Conservation (phyloP, 2,113 vertebrate genomes). For the Ranitomeya imitator region DNA sequence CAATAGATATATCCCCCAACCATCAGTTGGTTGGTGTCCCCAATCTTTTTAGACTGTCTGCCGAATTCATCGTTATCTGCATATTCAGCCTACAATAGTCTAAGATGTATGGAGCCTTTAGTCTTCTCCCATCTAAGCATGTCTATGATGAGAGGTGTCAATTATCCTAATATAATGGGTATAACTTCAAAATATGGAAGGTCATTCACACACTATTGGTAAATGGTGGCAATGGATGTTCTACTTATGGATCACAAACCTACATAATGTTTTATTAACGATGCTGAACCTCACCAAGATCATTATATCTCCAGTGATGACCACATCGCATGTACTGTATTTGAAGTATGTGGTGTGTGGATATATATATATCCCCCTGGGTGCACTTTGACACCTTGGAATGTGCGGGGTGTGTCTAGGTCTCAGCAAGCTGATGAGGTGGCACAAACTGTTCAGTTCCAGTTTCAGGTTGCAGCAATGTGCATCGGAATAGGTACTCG, state of each 20-base stretch:
- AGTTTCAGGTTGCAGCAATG: conserved; percentile 37
- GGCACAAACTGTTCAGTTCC: conserved; percentile 7
- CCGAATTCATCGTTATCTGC: too few species aligned
- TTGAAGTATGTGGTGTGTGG: conserved; percentile 35
- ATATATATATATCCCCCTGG: conserved; percentile 1
- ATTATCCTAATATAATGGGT: neutral
- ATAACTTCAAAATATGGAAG: neutral
- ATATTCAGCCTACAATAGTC: too few species aligned
- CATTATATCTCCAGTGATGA: neutral
- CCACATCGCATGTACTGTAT: conserved; percentile 49
- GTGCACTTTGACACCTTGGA: conserved; percentile 29
- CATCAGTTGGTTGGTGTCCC: too few species aligned
- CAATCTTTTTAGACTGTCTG: too few species aligned
- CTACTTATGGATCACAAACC: neutral
- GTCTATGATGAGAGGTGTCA: neutral
- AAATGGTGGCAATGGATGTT: too few species aligned
- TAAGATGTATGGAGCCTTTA: too few species aligned
- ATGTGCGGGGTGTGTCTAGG: conserved; percentile 38
- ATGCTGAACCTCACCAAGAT: neutral
- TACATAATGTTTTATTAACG: neutral
- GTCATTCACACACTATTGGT: neutral
- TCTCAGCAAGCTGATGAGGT: conserved; percentile 31
- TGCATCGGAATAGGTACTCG: conserved; percentile 16
- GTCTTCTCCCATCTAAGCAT: neutral
- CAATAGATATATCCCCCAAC: too few species aligned